Evolutionary conservation across 1,140 invertebrate genomes (phyloP), one percentile per base, ranked within the genome.

Genomic region (Pachyrhynchus sulphureomaculatus): DNA sequence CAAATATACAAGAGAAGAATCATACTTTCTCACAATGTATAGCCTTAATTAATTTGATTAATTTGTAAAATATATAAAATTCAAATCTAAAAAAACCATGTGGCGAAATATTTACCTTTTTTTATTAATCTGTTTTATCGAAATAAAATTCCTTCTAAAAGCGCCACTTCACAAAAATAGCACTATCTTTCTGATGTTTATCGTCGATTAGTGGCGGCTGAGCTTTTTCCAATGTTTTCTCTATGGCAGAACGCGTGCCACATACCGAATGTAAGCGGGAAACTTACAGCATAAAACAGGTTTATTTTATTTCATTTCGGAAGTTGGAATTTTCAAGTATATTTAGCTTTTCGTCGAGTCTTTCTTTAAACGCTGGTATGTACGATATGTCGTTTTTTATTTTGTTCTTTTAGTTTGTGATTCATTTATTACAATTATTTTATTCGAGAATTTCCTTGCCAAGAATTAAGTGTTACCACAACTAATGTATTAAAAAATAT

Each of bases 211-310:
- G 39, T 20, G 39, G 39, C 21, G 9, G 15, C 17, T 18, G 39
- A 42, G 39, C 39, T 42, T 42, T 42, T 42, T 18, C 39, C 39
- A 20, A 42, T 42, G 39, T 42, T 42, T 42, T 42, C 39, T 42
- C 18, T 15, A 42, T 42, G 39, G 17, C 39, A 18, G 8, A 20
- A 42, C 39, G 39, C 39, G 39, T 20, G 39, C 18, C 15, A 42
- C 39, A 42, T 42, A 42, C 39, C 12, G 4, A 42, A 42, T 42
- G 18, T 9, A 21, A 18, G 15, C 15, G 39, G 18, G 18, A 20
- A 42, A 42, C 39, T 42, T 42, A 42, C 21, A 10, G 39, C 36
- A 37, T 18, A 13, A 9, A 18, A 13, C 1, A 9, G n/a, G n/a
- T n/a, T n/a, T n/a, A 15, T 42, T 42, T 42, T 20, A 42, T 42